phyloP scores from a whole-genome alignment of 1,140 invertebrate species.

The Drosophila elegans region DNA sequence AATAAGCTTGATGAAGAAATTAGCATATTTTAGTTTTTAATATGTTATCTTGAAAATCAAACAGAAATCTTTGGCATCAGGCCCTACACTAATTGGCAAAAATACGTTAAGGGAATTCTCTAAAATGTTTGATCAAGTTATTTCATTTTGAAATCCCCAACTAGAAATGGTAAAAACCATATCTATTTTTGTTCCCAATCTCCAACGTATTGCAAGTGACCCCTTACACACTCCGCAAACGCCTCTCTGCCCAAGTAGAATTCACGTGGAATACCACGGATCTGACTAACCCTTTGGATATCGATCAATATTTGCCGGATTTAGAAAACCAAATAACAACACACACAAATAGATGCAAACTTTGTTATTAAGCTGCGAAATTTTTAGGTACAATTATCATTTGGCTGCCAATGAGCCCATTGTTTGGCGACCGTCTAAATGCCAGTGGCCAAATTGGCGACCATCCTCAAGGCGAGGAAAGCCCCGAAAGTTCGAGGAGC shows the following conservation, averaged over 20 bases:
- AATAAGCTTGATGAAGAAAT: no score
- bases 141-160: neutral
- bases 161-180: neutral
- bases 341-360: slow-evolving; percentile 17
- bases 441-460: neutral
- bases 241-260: neutral
- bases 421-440: neutral
- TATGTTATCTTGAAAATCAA: no score
- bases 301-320: slow-evolving; percentile 35
- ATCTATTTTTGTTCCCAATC: slow-evolving; percentile 2
- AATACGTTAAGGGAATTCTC: no score
- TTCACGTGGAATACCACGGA: slow-evolving; percentile 40
- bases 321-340: slow-evolving; percentile 20
- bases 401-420: slow-evolving; percentile 21
- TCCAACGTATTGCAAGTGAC: neutral
- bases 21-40: no score
- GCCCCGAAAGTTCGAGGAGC: neutral
- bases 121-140: no score
- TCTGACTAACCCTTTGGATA: slow-evolving; percentile 29
- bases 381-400: slow-evolving; percentile 37
- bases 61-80: no score
- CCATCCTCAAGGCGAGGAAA: slow-evolving; percentile 22
- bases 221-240: neutral
- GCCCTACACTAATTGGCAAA: no score
- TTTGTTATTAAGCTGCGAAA: slow-evolving; percentile 44